Percentiles rank a stretch among this genome's conserved stretches.
These are phyloP conservation scores for Homarus americanus DNA, from an alignment of 1,140 invertebrate species.

Conservation along the genomic window DNA sequence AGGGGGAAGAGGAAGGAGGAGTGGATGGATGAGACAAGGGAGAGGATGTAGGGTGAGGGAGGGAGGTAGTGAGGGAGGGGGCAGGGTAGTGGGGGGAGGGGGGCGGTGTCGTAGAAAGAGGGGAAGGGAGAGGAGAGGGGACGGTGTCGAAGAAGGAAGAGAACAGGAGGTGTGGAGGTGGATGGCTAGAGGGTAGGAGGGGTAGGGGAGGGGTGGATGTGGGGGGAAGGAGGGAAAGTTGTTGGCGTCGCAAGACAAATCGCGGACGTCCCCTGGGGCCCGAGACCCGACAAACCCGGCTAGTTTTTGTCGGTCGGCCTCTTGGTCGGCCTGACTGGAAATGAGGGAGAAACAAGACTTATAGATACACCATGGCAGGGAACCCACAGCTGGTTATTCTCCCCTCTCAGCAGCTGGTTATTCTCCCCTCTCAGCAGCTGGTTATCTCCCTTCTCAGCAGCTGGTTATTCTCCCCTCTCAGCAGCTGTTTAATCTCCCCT, in stretches of 20 bases:
- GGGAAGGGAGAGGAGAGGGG: too few relatives aligned
- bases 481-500: too few relatives aligned
- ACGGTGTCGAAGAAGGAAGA: too few relatives aligned
- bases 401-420: neutral
- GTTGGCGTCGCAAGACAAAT: constrained; percentile 58
- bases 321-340: constrained; percentile 48
- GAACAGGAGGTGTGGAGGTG: neutral
- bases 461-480: too few relatives aligned
- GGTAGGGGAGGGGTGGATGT: neutral
- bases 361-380: constrained; percentile 20
- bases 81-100: too few relatives aligned
- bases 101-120: too few relatives aligned
- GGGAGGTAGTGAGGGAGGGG: neutral
- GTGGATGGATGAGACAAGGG: too few relatives aligned
- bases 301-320: constrained; percentile 34
- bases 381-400: constrained; percentile 9
- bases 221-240: constrained; percentile 9
- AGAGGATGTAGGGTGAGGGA: too few relatives aligned
- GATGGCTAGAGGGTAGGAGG: neutral
- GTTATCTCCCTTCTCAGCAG: neutral
- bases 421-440: neutral
- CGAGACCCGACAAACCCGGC: constrained; percentile 11
- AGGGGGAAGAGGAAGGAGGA: too few relatives aligned
- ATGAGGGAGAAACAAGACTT: constrained; percentile 54
- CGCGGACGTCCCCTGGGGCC: constrained; percentile 41